A percentile compares a stretch with the other conserved stretches of the same genome.
Conservation (phyloP, 2,797 vertebrate genomes). For the Rhabdomys pumilio region DNA sequence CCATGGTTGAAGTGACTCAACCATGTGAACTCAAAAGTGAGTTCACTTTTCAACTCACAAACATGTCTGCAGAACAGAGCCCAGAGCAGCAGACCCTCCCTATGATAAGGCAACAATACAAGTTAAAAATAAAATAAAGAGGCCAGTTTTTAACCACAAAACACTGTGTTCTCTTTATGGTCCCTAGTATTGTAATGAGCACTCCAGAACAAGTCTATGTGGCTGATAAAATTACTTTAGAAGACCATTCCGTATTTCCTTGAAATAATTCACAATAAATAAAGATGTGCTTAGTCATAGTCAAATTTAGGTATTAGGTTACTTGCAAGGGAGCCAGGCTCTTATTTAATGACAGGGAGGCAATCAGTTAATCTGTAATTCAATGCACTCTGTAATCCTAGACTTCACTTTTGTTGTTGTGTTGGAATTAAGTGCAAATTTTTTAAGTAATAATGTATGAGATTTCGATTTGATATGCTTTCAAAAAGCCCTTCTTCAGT, state of each 20-base stretch:
- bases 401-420: conserved; percentile 50
- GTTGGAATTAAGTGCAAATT: conserved; percentile 27
- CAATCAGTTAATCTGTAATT: conserved; percentile 79
- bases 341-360: conserved; percentile 72
- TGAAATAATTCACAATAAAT: conserved; percentile 73
- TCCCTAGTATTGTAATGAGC: neutral
- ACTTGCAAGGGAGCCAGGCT: conserved; percentile 58
- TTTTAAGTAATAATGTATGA: conserved; percentile 19
- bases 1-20: neutral
- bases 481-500: conserved; percentile 10
- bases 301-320: conserved; percentile 72
- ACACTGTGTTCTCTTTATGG: conserved; percentile 45
- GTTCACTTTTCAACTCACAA: conserved; percentile 73
- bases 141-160: conserved; percentile 39
- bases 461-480: conserved; percentile 50
- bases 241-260: conserved; percentile 37
- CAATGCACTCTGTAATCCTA: conserved; percentile 76
- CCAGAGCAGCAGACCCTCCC: conserved; percentile 51
- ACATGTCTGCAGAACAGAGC: conserved; percentile 61
- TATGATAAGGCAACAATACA: conserved; percentile 42
- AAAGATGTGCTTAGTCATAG: conserved; percentile 82
- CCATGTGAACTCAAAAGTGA: neutral
- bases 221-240: conserved; percentile 61
- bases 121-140: neutral
- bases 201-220: conserved; percentile 37